Evolutionary conservation across 2,113 vertebrate genomes (phyloP), one percentile per base, ranked within the genome.

Genomic region (Phalacrocorax carbo): DNA sequence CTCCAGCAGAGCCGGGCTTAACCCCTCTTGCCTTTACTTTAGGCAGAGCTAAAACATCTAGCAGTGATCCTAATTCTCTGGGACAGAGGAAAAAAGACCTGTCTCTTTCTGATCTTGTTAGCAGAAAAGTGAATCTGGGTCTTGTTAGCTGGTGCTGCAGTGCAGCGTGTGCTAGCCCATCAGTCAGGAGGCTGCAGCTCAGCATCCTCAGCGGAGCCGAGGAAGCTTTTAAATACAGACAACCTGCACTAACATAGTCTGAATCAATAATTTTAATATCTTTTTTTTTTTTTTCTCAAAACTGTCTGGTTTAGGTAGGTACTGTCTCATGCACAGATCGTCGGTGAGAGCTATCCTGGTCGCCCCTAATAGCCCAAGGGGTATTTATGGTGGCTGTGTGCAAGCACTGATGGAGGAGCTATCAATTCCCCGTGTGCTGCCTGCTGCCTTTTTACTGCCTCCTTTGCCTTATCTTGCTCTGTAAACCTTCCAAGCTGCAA

Each of bases 291-390:
- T 18, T 23, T 69, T 8, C 7, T 11, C 6, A 25, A 7, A 9
- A 11, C 7, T 4, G 13, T 2, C 44, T n/a, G 92, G 18, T 21
- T 7, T 7, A 52, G 40, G 34, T 7, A 44, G 81, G 36, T 9
- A 3, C 13, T 3, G 9, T 11, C 34, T 49, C 23, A 1, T 10
- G 57, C 54, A 22, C 27, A 10, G 2, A 5, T 5, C 11, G 46
- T 32, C 30, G 44, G 27, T n/a, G 80, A 13, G 13, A 44, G 66
- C 34, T 46, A 0, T 17, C 3, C 0, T 7, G 23, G 13, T 21
- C 11, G 8, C 3, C 72, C 10, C 25, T 11, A 23, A 4, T 4
- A 62, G 48, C 77, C 36, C 2, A 0, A 1, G 17, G 36, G 25
- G 4, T 8, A 1, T 7, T 27, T 5, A 20, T 18, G 32, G 49